These are phyloP conservation scores for Ailuropoda melanoleuca DNA, from an alignment of 2,113 vertebrate genomes.

Conservation along the genomic window DNA sequence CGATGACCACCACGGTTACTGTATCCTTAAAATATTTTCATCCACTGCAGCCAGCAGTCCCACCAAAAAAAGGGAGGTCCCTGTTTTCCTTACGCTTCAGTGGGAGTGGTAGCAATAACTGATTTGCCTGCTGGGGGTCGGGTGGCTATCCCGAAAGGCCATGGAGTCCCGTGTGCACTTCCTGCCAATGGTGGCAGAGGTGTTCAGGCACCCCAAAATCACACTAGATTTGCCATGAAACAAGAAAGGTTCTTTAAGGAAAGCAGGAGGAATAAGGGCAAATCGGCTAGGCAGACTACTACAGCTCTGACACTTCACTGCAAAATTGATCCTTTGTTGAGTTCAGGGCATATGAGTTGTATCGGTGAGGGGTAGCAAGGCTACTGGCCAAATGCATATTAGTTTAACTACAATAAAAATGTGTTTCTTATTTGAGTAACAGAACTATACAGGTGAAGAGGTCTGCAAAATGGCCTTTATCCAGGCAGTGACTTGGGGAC, in stretches of 20 bases:
- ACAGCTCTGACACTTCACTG: not conserved
- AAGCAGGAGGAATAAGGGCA: not conserved
- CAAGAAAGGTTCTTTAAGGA: not conserved
- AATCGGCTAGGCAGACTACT: not conserved
- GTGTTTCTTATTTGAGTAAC: not conserved
- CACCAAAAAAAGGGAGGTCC: too few species aligned
- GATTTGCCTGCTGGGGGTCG: not conserved
- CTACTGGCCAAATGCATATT: not conserved
- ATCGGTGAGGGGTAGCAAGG: not conserved
- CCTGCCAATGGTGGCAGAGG: not conserved
- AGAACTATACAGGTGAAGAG: not conserved
- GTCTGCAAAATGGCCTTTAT: not conserved
- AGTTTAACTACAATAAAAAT: not conserved
- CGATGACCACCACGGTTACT: not conserved
- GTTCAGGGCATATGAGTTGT: rapidly evolving
- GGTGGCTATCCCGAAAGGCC: not conserved
- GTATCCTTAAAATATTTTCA: not conserved
- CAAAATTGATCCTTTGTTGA: not conserved
- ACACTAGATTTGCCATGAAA: not conserved
- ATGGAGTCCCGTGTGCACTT: not conserved
- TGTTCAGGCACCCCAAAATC: not conserved
- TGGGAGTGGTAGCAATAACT: not conserved
- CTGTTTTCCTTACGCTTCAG: not conserved
- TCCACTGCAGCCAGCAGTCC: not conserved
- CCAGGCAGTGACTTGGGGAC: not conserved